Base-by-base conservation (phyloP, 1,140 invertebrate species). In the Teleogryllus occipitalis region DNA sequence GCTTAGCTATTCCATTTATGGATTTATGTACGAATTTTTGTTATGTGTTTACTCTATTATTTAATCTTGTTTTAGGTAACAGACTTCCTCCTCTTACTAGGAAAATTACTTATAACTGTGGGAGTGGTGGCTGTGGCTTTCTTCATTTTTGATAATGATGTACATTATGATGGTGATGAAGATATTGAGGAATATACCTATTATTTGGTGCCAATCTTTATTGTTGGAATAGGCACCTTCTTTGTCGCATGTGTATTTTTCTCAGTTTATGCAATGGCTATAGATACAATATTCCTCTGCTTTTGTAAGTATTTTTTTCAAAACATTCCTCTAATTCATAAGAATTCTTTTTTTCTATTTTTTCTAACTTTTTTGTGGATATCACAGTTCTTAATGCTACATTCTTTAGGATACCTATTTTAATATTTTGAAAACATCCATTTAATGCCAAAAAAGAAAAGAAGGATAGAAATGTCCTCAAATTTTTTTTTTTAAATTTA, bases 251-350 rank as follows among this genome's bases (percentile, higher is more conserved):
- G 90, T n/a, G 88, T 94, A 76, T 99, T 99, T 89, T 99, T 99
- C 86, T 91, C 91, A 81, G 97, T 99, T 0, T 98, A 98, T 85
- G 91, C 92, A 0, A 97, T 97, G 92, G 97, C 96, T 12, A 95
- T 99, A 5, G 96, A 99, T 84, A 99, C 97, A 0, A 85, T 99
- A 47, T 98, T 99, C 86, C 88, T 99, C 4, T 99, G 97, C 86
- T 99, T 99, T 89, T 88, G 95, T 95, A 91, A 95, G 94, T 89
- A 80, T 39, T 39, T 39, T 39, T 39, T 39, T 1, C 27, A 39
- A 39, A 39, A 39, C 27, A 39, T 39, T 39, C 5, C 5, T 39
- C 27, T 39, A 39, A 39, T 39, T 21, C 21, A 39, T 65, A 78
- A 65, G 54, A 65, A 65, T 65, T 2, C 18, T 65, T 10, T 65